Base-by-base conservation (phyloP, 2,797 vertebrate genomes). In the Dromococcyx pavoninus region DNA sequence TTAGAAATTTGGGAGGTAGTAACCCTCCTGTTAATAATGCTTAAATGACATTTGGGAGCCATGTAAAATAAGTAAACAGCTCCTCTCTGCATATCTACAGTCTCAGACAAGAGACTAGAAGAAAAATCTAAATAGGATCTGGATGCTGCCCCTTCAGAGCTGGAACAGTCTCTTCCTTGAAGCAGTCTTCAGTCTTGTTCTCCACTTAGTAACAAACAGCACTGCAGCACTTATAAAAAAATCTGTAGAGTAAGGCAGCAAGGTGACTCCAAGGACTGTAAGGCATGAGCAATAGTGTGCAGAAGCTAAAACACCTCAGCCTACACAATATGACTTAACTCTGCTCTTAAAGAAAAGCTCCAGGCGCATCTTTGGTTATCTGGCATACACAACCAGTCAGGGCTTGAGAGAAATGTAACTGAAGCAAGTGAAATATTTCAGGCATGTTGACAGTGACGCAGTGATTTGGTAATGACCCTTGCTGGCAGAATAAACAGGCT, bases 1-100 rank as follows among this genome's bases (percentile, higher is more conserved):
- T 96, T 97, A 94, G 94, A 94, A 95, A 96, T 95, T 44, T 91
- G 88, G 88, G 90, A 90, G 65, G 83, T 91, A 91, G 80, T 74
- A 88, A 76, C 86, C 93, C 95, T 94, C 88, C 35, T 94, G 84
- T 90, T 97, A 95, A 93, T 96, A 96, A 90, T 16, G 19, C 65
- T 86, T 93, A 94, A 93, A 84, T 84, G 89, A 82, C 86, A 58
- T 83, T 85, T 61, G 86, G 94, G 93, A 95, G 69, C 74, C 76
- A 72, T 69, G 74, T 65, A 94, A 96, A 96, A 74, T 35, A 96
- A 88, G 80, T 91, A 95, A 95, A 94, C 91, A 94, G 33, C 90
- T 94, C 77, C 74, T 87, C 43, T 85, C 81, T 93, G 83, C 71
- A 80, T 71, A 51, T 65, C 80, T 80, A 7, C 67, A 56, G 46